Evolutionary conservation across 2,113 vertebrate genomes (phyloP).

Genomic region (Labeo catla): DNA sequence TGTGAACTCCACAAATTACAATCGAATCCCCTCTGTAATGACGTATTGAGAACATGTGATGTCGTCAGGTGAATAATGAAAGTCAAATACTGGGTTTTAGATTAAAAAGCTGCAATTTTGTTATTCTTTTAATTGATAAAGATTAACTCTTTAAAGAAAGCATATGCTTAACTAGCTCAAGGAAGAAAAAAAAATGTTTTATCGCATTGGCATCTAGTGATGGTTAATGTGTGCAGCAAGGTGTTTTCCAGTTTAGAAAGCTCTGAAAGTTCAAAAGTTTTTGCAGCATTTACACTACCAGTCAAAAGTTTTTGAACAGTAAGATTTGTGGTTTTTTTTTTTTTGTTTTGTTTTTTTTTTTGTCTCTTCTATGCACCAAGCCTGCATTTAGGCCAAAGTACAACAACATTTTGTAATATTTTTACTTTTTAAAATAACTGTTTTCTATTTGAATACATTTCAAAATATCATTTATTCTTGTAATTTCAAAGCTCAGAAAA

Average conservation of each 20-base stretch:
- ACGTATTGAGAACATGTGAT: conserved; percentile 47
- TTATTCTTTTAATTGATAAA: background rate
- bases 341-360: no score
- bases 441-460: no score
- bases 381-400: no score
- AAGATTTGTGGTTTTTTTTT: no score
- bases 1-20: conserved; percentile 65
- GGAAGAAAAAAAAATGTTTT: no score
- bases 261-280: background rate
- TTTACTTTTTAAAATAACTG: no score
- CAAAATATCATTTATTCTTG: no score
- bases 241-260: background rate
- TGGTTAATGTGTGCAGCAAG: background rate
- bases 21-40: conserved; percentile 58
- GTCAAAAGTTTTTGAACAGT: no score
- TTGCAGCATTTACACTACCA: background rate
- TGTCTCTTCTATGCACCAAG: no score
- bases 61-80: background rate
- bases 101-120: background rate
- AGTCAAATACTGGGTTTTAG: background rate
- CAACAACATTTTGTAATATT: no score
- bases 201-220: background rate
- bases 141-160: no score
- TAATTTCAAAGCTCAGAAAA: no score
- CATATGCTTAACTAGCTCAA: background rate